These are phyloP conservation scores for Tinamus guttatus DNA, from an alignment of 2,113 vertebrate genomes.

Conservation along the genomic window DNA sequence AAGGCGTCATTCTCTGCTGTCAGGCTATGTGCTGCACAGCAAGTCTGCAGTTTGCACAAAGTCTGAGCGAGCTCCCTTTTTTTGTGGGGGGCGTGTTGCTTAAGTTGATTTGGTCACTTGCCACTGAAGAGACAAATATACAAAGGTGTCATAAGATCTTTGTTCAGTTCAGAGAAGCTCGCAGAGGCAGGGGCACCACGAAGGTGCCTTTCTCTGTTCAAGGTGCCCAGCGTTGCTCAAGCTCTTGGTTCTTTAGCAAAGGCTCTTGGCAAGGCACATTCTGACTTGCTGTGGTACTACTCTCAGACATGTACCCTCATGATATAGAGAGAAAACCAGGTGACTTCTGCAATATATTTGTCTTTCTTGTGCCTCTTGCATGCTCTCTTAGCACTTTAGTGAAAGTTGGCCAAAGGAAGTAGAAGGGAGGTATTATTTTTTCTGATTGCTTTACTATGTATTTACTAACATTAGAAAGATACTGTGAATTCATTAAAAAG, in stretches of 20 bases:
- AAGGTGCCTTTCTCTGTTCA: not conserved
- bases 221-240: not conserved
- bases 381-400: not conserved
- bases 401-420: not conserved
- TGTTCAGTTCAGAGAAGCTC: not conserved
- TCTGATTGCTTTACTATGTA: not conserved
- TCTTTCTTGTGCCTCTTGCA: not conserved
- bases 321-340: not conserved
- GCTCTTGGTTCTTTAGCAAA: not conserved
- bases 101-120: not conserved
- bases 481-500: not conserved
- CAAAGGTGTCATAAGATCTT: not conserved
- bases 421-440: not conserved
- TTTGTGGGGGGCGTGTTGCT: too few species aligned
- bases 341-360: not conserved
- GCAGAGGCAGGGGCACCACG: not conserved
- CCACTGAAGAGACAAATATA: not conserved
- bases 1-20: not conserved
- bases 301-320: not conserved
- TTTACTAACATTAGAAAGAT: not conserved
- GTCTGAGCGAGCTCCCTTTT: not conserved
- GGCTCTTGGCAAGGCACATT: not conserved
- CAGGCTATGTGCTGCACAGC: accelerated
- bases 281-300: not conserved
- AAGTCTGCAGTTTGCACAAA: not conserved